A percentile compares a stretch with the other conserved stretches of the same genome.
These are phyloP conservation scores for Thereuonema tuberculata DNA, from an alignment of 1,140 invertebrate genomes.

Conservation along the genomic window DNA sequence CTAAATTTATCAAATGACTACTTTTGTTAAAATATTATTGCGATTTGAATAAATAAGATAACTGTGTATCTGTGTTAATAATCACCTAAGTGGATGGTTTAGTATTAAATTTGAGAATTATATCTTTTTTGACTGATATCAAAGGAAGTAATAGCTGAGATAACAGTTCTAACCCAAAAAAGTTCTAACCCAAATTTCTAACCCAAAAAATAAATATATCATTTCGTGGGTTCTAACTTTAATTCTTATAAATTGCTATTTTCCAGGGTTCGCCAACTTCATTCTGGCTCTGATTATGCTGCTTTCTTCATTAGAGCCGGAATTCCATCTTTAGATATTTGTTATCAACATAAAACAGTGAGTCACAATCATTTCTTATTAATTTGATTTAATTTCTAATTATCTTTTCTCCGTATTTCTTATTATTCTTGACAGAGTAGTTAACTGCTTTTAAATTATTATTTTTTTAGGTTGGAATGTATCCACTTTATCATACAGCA, in stretches of 20 bases:
- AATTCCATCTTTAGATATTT: constrained; percentile 23
- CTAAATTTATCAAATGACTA: too few relatives aligned
- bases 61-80: too few relatives aligned
- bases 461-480: constrained; percentile 11
- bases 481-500: constrained; percentile 23
- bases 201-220: too few relatives aligned
- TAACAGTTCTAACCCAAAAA: too few relatives aligned
- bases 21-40: too few relatives aligned
- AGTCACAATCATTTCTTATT: background rate
- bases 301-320: constrained; percentile 22
- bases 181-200: too few relatives aligned
- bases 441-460: background rate
- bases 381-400: background rate
- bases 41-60: too few relatives aligned
- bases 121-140: too few relatives aligned
- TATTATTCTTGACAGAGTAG: background rate
- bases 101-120: too few relatives aligned
- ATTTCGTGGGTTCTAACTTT: background rate
- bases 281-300: constrained; percentile 19
- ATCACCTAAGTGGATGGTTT: too few relatives aligned
- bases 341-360: constrained; percentile 15
- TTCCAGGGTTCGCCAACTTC: constrained; percentile 18
- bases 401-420: too few relatives aligned
- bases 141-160: too few relatives aligned
- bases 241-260: background rate